A percentile compares a stretch with the other conserved stretches of the same genome.
phyloP scores from a whole-genome alignment of 2,797 vertebrate species.

The Gambelia wislizenii region DNA sequence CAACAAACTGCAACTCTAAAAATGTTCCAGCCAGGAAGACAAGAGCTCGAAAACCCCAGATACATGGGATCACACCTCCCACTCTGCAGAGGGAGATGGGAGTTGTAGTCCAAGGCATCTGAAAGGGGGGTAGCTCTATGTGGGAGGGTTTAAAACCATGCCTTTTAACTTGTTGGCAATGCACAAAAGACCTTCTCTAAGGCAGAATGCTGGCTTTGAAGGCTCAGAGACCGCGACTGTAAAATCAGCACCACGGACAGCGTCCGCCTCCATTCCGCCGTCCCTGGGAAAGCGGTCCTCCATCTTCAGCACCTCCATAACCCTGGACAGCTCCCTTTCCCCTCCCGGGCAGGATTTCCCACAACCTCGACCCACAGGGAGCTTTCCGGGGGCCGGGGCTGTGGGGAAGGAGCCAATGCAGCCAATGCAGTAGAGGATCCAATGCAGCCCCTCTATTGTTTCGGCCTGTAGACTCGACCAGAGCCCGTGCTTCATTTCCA shows the following conservation, averaged over 20 bases:
- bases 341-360: background rate
- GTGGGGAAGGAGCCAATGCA: too few relatives aligned
- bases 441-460: background rate
- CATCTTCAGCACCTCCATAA: background rate
- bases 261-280: background rate
- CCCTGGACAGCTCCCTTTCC: too few relatives aligned
- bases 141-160: background rate
- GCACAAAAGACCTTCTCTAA: too few relatives aligned
- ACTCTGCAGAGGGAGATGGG: background rate
- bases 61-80: background rate
- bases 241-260: constrained; percentile 74
- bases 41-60: too few relatives aligned
- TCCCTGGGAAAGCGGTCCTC: background rate
- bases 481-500: background rate
- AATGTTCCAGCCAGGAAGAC: background rate
- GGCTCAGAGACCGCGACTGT: background rate
- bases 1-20: background rate
- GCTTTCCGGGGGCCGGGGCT: too few relatives aligned
- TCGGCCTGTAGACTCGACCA: background rate
- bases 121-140: too few relatives aligned
- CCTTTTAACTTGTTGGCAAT: background rate
- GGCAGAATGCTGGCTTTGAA: too few relatives aligned
- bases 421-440: background rate
- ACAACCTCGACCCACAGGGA: too few relatives aligned
- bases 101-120: background rate